These are phyloP conservation scores for Enoplosus armatus DNA, from an alignment of 2,797 vertebrate species.

Conservation along the genomic window DNA sequence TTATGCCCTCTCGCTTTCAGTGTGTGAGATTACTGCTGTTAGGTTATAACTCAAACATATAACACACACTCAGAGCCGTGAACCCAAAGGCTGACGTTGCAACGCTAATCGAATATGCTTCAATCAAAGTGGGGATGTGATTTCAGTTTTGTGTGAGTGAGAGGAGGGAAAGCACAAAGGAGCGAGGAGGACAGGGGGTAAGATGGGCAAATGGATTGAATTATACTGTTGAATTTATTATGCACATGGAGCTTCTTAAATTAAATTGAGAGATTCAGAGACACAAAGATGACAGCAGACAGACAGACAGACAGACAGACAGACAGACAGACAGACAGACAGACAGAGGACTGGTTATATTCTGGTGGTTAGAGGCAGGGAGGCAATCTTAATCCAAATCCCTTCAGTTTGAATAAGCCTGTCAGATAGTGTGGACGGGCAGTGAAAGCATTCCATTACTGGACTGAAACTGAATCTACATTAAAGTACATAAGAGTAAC, in stretches of 20 bases:
- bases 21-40: neutral
- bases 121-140: neutral
- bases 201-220: conserved; percentile 1
- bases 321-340: neutral
- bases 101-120: conserved; percentile 8
- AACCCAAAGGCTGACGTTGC: conserved; percentile 2
- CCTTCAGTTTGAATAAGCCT: conserved; percentile 25
- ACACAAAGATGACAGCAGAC: neutral
- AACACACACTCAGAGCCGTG: neutral
- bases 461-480: conserved; percentile 3
- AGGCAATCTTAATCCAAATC: conserved; percentile 40
- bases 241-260: neutral
- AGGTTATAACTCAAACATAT: neutral
- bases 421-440: neutral
- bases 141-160: conserved; percentile 2
- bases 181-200: neutral
- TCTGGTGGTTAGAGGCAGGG: neutral
- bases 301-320: neutral
- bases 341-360: neutral
- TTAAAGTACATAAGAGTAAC: neutral
- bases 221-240: conserved; percentile 18
- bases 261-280: conserved; percentile 13
- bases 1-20: neutral
- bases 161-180: neutral
- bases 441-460: conserved; percentile 4